Base-by-base conservation (phyloP, 2,888 invertebrate genomes). In the Oxycera nigricornis region DNA sequence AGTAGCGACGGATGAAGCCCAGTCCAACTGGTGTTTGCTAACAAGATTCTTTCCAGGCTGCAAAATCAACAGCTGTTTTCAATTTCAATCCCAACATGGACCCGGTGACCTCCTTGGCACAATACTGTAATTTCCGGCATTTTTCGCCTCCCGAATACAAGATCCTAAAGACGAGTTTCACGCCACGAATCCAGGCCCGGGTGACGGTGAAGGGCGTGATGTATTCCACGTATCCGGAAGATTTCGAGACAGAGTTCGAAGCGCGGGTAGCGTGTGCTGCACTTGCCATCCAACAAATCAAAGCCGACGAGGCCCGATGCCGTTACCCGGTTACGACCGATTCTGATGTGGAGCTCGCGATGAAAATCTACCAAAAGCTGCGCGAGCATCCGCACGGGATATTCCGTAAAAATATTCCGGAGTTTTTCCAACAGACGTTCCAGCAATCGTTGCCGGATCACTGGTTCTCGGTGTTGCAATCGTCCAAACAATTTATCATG, bases 361-460 rank as follows among this genome's bases (percentile, higher is more conserved):
- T 81, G 30, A 80, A 81, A 35, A 80, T 86, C 0, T 83, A 80
- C 68, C 77, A 81, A 1, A 82, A 82, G 75, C 59, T 86, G 17
- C 77, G 81, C n/a, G 82, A 82, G 79, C 86, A 87, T 80, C 87
- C 88, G 62, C 87, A 88, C 75, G 91, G 91, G 14, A 83, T 91
- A 22, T 89, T 90, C 86, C 88, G 87, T 4, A 87, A 84, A 77
- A 87, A 87, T 67, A 85, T 91, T 77, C 88, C 89, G 31, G 86
- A 88, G 77, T 82, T 88, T 77, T 90, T 89, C 81, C 87, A 87
- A 70, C 86, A 89, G 76, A 88, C 88, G 76, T 92, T 89, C 79
- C 85, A 87, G 1, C 92, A 92, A 82, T 88, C 88, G 72, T 84
- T 94, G 65, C 94, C 94, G 0, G 85, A 85, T 11, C 88, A 92